These are phyloP conservation scores for Mustela nigripes DNA, from an alignment of 2,113 vertebrate species.

Conservation along the genomic window DNA sequence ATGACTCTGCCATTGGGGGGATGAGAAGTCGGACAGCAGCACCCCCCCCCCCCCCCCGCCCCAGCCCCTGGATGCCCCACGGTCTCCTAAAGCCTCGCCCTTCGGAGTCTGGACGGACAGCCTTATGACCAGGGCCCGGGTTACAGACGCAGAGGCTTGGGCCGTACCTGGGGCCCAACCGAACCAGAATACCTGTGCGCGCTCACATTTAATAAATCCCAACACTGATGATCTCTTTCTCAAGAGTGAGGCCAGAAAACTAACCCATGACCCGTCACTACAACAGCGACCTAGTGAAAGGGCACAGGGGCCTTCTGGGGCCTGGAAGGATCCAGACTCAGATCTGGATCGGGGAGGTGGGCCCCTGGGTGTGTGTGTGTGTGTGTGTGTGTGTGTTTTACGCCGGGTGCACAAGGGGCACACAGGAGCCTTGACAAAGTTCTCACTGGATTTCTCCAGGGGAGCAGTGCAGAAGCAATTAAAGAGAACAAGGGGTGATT, in stretches of 20 bases:
- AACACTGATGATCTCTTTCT: not conserved
- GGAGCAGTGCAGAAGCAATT: not conserved
- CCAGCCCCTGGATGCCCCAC: too few species aligned
- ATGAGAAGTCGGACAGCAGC: not conserved
- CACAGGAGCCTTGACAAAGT: not conserved
- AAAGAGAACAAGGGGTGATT: not conserved
- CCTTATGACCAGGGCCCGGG: not conserved
- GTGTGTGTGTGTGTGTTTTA: not conserved
- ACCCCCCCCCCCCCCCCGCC: fast-evolving
- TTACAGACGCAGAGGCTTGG: not conserved
- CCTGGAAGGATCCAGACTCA: not conserved
- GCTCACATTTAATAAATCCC: not conserved
- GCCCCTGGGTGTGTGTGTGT: fast-evolving
- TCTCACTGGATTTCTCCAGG: not conserved
- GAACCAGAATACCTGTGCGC: not conserved
- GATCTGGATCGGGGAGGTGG: not conserved
- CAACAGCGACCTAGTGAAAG: not conserved
- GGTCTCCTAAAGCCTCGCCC: not conserved
- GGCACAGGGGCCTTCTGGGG: not conserved
- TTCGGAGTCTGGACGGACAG: not conserved
- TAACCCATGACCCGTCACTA: not conserved
- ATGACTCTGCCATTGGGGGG: not conserved
- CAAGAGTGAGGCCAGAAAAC: not conserved
- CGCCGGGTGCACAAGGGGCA: too few species aligned
- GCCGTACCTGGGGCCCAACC: not conserved